Evolutionary conservation across 2,113 vertebrate species (phyloP), one percentile per base, ranked within the genome.

Genomic region (Cebidichthys violaceus): DNA sequence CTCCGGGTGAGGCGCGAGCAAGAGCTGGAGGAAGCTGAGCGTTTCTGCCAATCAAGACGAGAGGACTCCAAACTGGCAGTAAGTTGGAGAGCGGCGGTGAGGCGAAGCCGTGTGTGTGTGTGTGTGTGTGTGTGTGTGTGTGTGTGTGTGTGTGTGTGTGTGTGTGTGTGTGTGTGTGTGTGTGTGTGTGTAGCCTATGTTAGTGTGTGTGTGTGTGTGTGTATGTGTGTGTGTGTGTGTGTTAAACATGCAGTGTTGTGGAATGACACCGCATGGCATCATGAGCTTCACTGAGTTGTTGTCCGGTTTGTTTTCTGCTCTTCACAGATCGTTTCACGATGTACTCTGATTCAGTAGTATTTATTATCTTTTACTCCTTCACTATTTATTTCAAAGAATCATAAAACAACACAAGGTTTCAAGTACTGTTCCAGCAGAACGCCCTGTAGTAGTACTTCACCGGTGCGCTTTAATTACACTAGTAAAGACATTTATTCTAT

Each of bases 11-110:
- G 52, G 54, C 27, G 18, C 45, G 64, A 35, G 72, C 69, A 47
- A 54, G 73, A 69, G 55, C 68, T 9, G 70, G 68, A 80, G 82
- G 90, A 82, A 86, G 83, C 59, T 85, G 83, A 89, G 64, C 54
- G 83, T 89, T 94, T 94, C 95, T 96, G 96, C 95, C 96, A 96
- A 96, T 96, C 96, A 96, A 95, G 93, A 85, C 81, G 89, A 92
- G 94, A 90, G 80, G 93, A 96, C 94, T 95, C 95, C 96, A 92
- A 93, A 96, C 92, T 95, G 95, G 95, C 94, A 88, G 97, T 98
- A 96, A 98, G 97, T 98, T 88, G 80, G 69, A 86, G 81, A 71
- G 83, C 47, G 75, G 75, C 59, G 88, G 71, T 87, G 94, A 95
- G 85, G 79, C 86, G 80, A 86, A 85, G 82, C 79, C 64, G 70